Base-by-base conservation (phyloP, 2,113 vertebrate genomes). In the Burhinus oedicnemus region DNA sequence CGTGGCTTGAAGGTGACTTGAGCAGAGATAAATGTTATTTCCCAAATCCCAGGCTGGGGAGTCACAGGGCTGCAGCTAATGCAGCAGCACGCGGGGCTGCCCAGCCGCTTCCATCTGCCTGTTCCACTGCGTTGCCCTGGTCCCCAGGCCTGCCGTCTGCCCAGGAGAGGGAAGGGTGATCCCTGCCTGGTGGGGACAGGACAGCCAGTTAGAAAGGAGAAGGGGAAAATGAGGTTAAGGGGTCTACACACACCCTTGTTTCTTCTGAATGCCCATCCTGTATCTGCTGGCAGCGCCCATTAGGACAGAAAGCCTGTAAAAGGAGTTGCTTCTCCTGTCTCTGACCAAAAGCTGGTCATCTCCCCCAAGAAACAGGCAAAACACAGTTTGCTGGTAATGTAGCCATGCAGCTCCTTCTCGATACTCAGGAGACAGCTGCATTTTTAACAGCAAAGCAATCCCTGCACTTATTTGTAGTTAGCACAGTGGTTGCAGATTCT, bases 401-500 rank as follows among this genome's bases (percentile, higher is more conserved):
- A 0, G 45, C 68, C 88, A 30, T 6, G 45, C 74, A 93, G 66
- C 27, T 62, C 36, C 82, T 84, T n/a, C 65, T 42, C 49, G 20
- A 0, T 34, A 2, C 81, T 16, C 23, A 1, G 52, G 57, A 79
- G 65, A 75, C 15, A 30, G n/a, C 42, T 82, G 72, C 57, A 30
- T 57, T 77, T 71, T 76, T 13, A 84, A 40, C 65, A 89, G 78
- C 81, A 94, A 57, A 94, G 84, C 62, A 88, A 92, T 32, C 45
- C 84, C 64, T 66, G 78, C 75, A 58, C 49, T 92, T 88, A 62
- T 8, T 88, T 71, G 47, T 25, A 44, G 85, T 94, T 90, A 93
- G 90, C 79, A 83, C 15, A 3, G 82, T 68, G 42, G 82, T 30
- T 93, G 88, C 69, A 70, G 93, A 64, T 78, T 96, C 96, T 47